Conservation (phyloP, 2,797 vertebrate species). For the Channallabes apus region DNA sequence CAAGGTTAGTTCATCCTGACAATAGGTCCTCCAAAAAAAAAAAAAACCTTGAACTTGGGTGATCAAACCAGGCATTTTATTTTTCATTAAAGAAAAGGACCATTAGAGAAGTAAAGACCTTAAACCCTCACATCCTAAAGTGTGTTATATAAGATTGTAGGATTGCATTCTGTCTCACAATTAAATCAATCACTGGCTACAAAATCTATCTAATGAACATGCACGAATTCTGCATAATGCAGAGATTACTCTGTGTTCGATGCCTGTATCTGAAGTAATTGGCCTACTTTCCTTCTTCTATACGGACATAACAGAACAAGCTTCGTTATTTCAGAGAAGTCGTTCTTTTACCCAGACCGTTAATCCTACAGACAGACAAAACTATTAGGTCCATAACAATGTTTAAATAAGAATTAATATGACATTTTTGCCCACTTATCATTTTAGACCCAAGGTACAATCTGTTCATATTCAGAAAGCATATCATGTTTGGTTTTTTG, state of each 20-base stretch:
- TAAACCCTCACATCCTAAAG: background rate
- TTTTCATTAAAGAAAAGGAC: too few relatives aligned
- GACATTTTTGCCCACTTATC: background rate
- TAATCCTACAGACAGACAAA: background rate
- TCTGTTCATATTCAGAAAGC: background rate
- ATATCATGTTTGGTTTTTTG: background rate
- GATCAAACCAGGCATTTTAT: too few relatives aligned
- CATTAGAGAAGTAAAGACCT: background rate
- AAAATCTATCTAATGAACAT: background rate
- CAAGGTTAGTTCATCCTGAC: too few relatives aligned
- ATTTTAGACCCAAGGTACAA: background rate
- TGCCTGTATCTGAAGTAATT: background rate
- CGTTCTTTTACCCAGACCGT: background rate
- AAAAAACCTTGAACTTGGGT: too few relatives aligned
- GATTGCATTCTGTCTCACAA: background rate
- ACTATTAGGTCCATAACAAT: background rate
- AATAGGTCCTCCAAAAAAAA: too few relatives aligned
- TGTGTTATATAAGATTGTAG: background rate
- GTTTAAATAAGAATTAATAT: constrained; percentile 4
- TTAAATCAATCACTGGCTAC: background rate
- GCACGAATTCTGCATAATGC: too few relatives aligned
- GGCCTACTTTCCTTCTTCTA: background rate
- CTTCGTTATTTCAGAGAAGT: background rate
- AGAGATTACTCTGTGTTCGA: background rate
- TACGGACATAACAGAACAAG: background rate